Evolutionary conservation across 2,888 invertebrate species (phyloP), one percentile per base, ranked within the genome.

Genomic region (Pachymerium ferrugineum): DNA sequence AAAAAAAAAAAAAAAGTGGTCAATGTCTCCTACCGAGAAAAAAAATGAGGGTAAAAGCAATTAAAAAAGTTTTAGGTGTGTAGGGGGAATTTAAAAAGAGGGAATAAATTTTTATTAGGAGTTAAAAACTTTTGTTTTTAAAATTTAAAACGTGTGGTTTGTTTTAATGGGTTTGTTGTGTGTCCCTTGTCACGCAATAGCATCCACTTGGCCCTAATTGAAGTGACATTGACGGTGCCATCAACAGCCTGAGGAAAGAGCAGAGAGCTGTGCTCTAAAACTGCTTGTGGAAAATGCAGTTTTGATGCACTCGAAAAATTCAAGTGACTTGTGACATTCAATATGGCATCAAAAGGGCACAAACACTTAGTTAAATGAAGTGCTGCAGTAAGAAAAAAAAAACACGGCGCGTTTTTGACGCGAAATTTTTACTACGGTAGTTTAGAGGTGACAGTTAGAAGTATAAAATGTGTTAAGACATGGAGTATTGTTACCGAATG

Each of bases 201-300:
- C 54, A 54, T 54, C 54, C 54, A 54, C 54, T 54, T 54, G 54
- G 54, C 25, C 54, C 54, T 54, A 54, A 54, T 54, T 54, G 54
- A 54, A 54, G 54, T 22, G 54, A 54, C 54, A 54, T 54, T 54
- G 22, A 22, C 54, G 25, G 47, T 12, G 1, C 22, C 10, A 22
- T n/a, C n/a, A n/a, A n/a, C n/a, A n/a, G 19, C 10, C 2, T 8
- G 22, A 54, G 22, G 6, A 54, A 54, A 54, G 54, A 22, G 54
- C 54, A 54, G n/a, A n/a, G n/a, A n/a, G n/a, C n/a, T n/a, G n/a
- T n/a, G n/a, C n/a, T n/a, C n/a, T n/a, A n/a, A n/a, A n/a, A n/a
- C n/a, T n/a, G n/a, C n/a, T n/a, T n/a, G n/a, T n/a, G n/a, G n/a
- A n/a, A n/a, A n/a, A n/a, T n/a, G n/a, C n/a, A n/a, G n/a, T 1